phyloP scores from a whole-genome alignment of 2,113 vertebrate genomes.

The Pomatostomus ruficeps region DNA sequence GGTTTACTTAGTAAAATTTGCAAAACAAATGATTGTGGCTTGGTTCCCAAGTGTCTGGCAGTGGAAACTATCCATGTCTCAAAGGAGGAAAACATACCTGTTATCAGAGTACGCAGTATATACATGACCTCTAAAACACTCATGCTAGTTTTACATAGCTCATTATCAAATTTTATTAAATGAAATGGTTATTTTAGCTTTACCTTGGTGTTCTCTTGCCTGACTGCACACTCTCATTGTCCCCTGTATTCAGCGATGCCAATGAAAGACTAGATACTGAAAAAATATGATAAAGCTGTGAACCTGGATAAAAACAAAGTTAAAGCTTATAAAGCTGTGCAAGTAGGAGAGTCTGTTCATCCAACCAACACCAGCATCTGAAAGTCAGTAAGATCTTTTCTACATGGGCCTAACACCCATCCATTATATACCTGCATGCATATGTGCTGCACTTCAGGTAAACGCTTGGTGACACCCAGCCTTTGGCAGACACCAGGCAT shows the following conservation, averaged over 20 bases:
- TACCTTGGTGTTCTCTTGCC: conserved; percentile 92
- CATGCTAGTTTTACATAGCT: not conserved
- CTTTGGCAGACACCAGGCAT: not conserved
- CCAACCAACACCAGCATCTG: conserved; percentile 60
- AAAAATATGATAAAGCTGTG: conserved; percentile 82
- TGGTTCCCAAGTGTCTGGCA: not conserved
- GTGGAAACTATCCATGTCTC: not conserved
- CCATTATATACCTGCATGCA: conserved; percentile 54
- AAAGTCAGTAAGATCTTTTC: not conserved
- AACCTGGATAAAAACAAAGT: conserved; percentile 77
- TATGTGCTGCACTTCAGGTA: not conserved
- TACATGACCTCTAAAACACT: not conserved
- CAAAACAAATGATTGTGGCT: conserved; percentile 3
- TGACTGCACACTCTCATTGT: conserved; percentile 87
- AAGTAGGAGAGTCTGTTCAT: conserved; percentile 54
- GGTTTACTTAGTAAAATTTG: not conserved
- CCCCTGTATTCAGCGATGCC: conserved; percentile 90
- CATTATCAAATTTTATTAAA: not conserved
- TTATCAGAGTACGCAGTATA: not conserved
- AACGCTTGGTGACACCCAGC: not conserved
- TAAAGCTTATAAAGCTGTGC: conserved; percentile 58
- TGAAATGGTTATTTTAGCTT: not conserved
- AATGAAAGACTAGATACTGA: conserved; percentile 95
- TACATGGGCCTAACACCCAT: not conserved
- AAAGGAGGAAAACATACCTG: not conserved